phyloP scores from a whole-genome alignment of 2,888 invertebrate species.

The Norana najaformis region DNA sequence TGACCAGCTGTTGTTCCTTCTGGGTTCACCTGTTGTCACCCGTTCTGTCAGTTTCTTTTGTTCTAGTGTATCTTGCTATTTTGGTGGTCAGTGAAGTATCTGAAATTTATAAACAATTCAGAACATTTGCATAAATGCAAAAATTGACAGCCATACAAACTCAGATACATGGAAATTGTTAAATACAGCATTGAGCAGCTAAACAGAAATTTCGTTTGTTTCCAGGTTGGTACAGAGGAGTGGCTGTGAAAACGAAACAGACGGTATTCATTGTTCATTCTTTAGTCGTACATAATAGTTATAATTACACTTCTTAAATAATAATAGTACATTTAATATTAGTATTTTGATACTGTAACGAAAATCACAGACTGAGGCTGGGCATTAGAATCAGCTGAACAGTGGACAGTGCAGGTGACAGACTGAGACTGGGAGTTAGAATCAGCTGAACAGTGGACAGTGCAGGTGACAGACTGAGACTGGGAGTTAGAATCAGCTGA shows the following conservation, averaged over 20 bases:
- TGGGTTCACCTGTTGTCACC: not conserved
- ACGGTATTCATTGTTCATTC: conserved; percentile 64
- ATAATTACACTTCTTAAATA: not conserved
- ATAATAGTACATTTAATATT: not conserved
- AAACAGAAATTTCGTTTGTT: conserved; percentile 39
- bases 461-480: too few relatives aligned
- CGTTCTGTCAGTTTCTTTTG: too few relatives aligned
- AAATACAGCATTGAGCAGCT: not conserved
- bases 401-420: not conserved
- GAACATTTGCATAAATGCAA: not conserved
- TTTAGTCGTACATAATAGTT: not conserved
- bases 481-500: not conserved
- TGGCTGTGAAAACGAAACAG: conserved; percentile 73
- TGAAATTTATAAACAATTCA: not conserved
- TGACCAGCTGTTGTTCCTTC: not conserved
- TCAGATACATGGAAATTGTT: not conserved
- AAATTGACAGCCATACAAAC: not conserved
- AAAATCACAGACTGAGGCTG: not conserved
- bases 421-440: not conserved
- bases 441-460: not conserved
- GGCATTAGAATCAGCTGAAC: not conserved
- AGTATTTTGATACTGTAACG: not conserved
- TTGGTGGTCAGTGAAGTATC: not conserved
- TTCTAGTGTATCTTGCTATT: not conserved
- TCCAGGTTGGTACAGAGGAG: conserved; percentile 83